Base-by-base conservation (phyloP, 2,888 invertebrate genomes). In the Leucoptera coffeella region DNA sequence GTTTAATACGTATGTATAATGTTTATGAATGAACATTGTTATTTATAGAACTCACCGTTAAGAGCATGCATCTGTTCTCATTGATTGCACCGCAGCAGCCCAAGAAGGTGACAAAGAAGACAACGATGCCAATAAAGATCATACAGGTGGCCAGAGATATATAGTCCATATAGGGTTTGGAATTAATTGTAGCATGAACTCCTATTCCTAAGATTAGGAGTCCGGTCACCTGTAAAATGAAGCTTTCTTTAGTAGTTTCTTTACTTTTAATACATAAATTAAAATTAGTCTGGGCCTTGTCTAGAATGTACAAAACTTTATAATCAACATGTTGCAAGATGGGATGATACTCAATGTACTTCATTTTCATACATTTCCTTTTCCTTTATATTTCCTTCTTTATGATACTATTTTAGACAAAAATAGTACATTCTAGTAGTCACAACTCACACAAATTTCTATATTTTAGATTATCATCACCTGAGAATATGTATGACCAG, bases 71-170 rank as follows among this genome's bases (percentile, higher is more conserved):
- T 49, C 93, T 88, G 57, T 89, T 95, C 60, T 97, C 96, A 47
- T 89, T 89, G 29, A 91, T 80, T n/a, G 96, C 95, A 19, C 96
- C 96, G 44, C 94, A 96, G 69, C 95, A 97, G 35, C 95, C 96
- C 42, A 96, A 85, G 76, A 95, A 94, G 26, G 94, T 92, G 11
- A 95, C 86, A 28, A 94, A 69, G 55, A 94, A 91, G 42, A 95
- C 86, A 32, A 93, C 74, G 12, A 85, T 73, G 11, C 95, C 95
- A 5, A 93, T 85, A 28, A 88, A 75, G 41, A 96, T 90, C 83
- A 61, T 88, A 84, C 58, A 90, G 84, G 49, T 80, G 82, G 44
- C 82, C 82, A 49, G 92, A 81, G 47, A 94, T 82, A 51, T 84
- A 82, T 23, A 83, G 79, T 57, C 89, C 0, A 6, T 12, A 11